Percentiles rank a stretch among this genome's conserved stretches.
Conservation (phyloP, 2,113 vertebrate species). For the Cyphomyrus plagiostoma region DNA sequence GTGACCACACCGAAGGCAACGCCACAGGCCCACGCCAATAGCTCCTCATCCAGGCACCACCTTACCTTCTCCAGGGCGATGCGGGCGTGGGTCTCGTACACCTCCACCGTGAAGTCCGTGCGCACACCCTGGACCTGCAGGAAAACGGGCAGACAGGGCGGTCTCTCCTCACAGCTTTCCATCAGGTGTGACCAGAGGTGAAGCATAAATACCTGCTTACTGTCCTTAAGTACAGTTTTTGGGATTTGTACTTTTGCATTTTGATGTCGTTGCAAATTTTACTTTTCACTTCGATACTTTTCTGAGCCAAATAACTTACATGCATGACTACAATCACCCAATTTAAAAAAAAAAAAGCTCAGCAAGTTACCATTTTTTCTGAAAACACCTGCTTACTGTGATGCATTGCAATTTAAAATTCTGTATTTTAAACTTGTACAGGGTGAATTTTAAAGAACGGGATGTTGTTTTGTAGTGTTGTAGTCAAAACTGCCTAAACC, state of each 20-base stretch:
- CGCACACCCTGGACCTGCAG: constrained; percentile 78
- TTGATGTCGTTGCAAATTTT: not conserved
- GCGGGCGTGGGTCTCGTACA: constrained; percentile 85
- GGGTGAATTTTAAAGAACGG: not conserved
- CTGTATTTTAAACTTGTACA: not conserved
- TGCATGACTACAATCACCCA: not conserved
- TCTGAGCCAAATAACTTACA: not conserved
- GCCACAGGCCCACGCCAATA: not conserved
- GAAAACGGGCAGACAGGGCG: not conserved
- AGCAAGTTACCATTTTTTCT: not conserved
- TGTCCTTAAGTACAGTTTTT: not conserved
- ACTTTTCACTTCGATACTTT: not conserved
- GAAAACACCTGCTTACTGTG: not conserved
- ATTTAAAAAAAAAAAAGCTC: not conserved
- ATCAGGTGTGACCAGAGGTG: not conserved
- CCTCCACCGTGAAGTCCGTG: constrained; percentile 85
- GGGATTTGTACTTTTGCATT: not conserved
- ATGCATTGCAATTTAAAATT: not conserved
- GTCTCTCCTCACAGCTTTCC: not conserved
- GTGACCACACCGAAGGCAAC: not conserved
- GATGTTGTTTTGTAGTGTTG: not conserved
- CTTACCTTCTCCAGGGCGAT: constrained; percentile 83
- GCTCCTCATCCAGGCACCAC: not conserved
- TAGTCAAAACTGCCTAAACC: no score
- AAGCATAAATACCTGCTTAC: not conserved